These are phyloP conservation scores for Drosophila incognita DNA, from an alignment of 2,888 invertebrate species.

Conservation along the genomic window DNA sequence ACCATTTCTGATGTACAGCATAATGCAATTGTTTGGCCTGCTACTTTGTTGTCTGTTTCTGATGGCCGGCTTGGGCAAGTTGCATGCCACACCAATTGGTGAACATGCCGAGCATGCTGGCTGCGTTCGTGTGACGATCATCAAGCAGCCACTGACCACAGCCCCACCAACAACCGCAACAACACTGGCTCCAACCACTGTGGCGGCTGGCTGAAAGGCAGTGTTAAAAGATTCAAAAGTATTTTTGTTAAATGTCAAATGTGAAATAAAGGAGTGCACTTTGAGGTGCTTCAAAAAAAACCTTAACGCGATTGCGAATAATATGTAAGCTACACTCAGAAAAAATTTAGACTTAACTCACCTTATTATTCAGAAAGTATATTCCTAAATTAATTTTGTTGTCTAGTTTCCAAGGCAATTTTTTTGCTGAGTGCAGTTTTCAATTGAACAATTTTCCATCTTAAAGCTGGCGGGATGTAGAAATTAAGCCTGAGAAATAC, in stretches of 20 bases:
- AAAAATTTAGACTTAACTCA: background rate
- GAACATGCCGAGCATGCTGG: conserved; percentile 66
- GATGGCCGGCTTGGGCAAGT: background rate
- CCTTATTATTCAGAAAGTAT: background rate
- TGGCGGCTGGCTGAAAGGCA: conserved; percentile 43
- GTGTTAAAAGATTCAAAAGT: background rate
- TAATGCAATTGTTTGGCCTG: conserved; percentile 16
- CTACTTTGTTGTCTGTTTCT: conserved; percentile 20
- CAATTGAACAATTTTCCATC: background rate
- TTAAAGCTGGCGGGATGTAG: background rate
- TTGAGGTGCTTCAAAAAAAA: too few species aligned
- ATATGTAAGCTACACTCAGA: background rate
- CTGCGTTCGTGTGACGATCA: conserved; percentile 63
- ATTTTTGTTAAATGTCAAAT: background rate
- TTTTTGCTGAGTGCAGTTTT: background rate
- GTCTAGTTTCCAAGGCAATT: background rate
- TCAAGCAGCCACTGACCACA: conserved; percentile 43
- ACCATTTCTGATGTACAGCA: conserved; percentile 4
- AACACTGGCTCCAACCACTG: conserved; percentile 18
- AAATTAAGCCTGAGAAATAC: background rate
- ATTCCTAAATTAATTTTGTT: background rate
- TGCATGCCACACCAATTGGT: conserved; percentile 41
- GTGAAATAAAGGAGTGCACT: background rate
- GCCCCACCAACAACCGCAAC: conserved; percentile 43
- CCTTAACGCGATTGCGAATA: background rate